Conservation (phyloP, 2,113 vertebrate genomes). For the Trachemys scripta region DNA sequence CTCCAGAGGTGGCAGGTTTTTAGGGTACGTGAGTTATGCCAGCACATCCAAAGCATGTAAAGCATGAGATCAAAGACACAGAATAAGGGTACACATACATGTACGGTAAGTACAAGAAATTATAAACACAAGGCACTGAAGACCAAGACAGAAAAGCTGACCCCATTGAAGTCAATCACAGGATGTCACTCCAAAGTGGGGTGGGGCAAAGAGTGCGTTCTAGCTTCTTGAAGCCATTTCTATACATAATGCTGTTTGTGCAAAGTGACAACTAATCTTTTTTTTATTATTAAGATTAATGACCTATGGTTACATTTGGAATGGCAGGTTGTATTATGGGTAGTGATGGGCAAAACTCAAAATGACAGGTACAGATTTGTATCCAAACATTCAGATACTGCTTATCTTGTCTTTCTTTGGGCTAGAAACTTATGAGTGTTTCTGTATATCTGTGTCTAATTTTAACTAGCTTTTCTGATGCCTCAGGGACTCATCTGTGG, state of each 20-base stretch:
- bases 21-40: neutral
- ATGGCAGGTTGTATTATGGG: neutral
- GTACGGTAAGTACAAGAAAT: neutral
- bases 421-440: neutral
- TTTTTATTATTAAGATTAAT: slow-evolving; percentile 31
- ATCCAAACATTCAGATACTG: neutral
- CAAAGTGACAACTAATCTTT: slow-evolving; percentile 9
- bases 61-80: slow-evolving; percentile 9
- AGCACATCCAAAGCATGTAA: neutral
- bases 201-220: neutral
- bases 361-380: neutral
- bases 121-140: neutral
- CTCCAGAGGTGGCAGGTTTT: neutral
- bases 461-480: neutral
- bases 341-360: neutral
- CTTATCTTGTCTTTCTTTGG: neutral
- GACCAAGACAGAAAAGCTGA: neutral
- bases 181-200: neutral
- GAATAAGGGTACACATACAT: neutral
- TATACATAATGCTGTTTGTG: neutral
- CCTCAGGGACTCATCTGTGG: neutral
- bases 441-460: neutral
- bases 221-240: neutral
- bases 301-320: slow-evolving; percentile 23
- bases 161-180: neutral